A percentile compares a stretch with the other conserved stretches of the same genome.
These are phyloP conservation scores for Graphium colonna DNA, from an alignment of 2,888 invertebrate species.

Conservation along the genomic window DNA sequence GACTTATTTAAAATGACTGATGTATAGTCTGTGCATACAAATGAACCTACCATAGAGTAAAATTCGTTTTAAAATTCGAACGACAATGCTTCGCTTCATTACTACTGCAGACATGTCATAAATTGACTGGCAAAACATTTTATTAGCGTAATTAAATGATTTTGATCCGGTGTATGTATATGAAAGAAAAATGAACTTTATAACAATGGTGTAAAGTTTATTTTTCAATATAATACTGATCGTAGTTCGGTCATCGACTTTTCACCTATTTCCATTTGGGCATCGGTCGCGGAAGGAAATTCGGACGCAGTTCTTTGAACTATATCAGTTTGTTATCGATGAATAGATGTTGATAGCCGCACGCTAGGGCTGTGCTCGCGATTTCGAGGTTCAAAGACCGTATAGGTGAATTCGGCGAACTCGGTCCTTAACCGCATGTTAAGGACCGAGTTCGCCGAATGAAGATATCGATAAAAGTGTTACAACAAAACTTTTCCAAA, in stretches of 20 bases:
- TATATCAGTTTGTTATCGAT: conserved; percentile 18
- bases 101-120: conserved; percentile 8
- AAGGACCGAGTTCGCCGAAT: background rate
- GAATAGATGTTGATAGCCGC: conserved; percentile 12
- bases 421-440: background rate
- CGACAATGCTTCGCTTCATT: conserved; percentile 6
- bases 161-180: conserved; percentile 3
- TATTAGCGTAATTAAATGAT: conserved; percentile 15
- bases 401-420: background rate
- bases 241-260: conserved; percentile 38
- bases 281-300: conserved; percentile 32
- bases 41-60: background rate
- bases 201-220: background rate
- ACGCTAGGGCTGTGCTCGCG: conserved; percentile 2
- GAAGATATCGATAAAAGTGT: background rate
- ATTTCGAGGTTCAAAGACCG: background rate
- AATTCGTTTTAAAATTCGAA: conserved; percentile 9
- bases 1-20: too few relatives aligned
- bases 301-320: conserved; percentile 17
- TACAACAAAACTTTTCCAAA: background rate
- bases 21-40: conserved; percentile 5
- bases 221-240: conserved; percentile 23
- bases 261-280: conserved; percentile 48
- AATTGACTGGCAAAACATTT: conserved; percentile 19
- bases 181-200: background rate